Base-by-base conservation (phyloP, 1,140 invertebrate species). In the Drosophila cardini region DNA sequence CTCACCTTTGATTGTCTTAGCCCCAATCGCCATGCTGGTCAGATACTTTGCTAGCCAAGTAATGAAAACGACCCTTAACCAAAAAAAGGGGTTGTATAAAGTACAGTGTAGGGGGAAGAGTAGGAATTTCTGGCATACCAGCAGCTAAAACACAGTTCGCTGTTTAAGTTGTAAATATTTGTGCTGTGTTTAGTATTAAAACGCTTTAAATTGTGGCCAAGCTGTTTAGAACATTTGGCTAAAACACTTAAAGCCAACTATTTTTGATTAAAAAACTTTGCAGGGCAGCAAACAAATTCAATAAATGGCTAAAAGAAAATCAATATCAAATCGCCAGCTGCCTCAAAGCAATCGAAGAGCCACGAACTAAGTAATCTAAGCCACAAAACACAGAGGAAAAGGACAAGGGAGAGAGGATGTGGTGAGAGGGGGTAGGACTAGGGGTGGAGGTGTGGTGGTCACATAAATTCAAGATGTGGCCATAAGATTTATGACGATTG, bases 401-500 rank as follows among this genome's bases (percentile, higher is more conserved):
- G 13, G 21, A 21, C 4, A 0, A 1, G 30, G 1, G 30, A 2
- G 43, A n/a, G 21, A 6, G 56, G n/a, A n/a, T n/a, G n/a, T n/a
- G n/a, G n/a, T n/a, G n/a, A n/a, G 36, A 16, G 48, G 9, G 61
- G 13, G 48, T 5, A 36, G 36, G 10, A 18, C 1, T 15, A 56
- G 30, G 7, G 34, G 3, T 11, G 15, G 9, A 46, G 61, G n/a
- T 15, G 53, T 53, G 62, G 10, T 16, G 61, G 71, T 76, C 70
- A 90, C 87, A 90, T 90, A 90, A 90, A 90, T 90, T 90, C 83
- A 90, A 90, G 87, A 90, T 90, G 87, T 87, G 87, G 83, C 83
- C 80, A 78, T 87, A 90, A 90, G 87, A 90, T 90, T 90, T 90
- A 90, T 90, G 83, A 90, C 87, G 84, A 83, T 90, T 89, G 80